Base-by-base conservation (phyloP, 1,140 invertebrate genomes). In the Araneus ventricosus region DNA sequence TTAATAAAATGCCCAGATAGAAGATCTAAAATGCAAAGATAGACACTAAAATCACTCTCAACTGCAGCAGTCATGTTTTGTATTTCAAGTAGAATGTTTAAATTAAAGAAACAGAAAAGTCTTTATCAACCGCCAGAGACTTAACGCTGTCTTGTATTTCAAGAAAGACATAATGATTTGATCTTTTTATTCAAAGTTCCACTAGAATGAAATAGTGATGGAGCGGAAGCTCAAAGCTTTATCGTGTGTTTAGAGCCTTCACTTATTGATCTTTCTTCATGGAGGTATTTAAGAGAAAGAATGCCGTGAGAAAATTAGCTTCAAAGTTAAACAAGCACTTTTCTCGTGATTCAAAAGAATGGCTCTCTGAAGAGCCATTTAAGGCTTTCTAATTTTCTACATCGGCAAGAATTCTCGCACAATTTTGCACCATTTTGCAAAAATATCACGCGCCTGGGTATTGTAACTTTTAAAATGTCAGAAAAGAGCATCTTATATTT, bases 321-420 rank as follows among this genome's bases (percentile, higher is more conserved):
- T 37, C 70, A 82, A 52, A 82, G 24, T 52, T 52, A 52, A 82
- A 39, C 80, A 52, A 82, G 17, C 41, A n/a, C 39, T 82, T 82
- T n/a, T n/a, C 80, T 10, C 6, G 24, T 45, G 41, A 41, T 82
- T 45, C 45, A 27, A 45, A 82, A 41, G 22, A 82, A 82, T 82
- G 24, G 24, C 80, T 82, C 80, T 82, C 80, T 10, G 10, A 82
- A 82, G 80, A 52, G 39, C 5, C 80, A 10, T 82, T 45, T 82
- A n/a, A 45, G 39, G 41, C 22, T 45, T 45, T 17, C n/a, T 82
- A 82, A 82, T 82, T 52, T 82, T 45, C 24, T 82, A 22, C 24
- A 27, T 14, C 5, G 80, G 39, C 80, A 27, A 24, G 5, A 52
- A 14, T 52, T 52, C 45, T 52, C 17, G 45, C 45, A 14, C 45